A percentile compares a stretch with the other conserved stretches of the same genome.
phyloP scores from a whole-genome alignment of 2,113 vertebrate species.

The Trachemys scripta region DNA sequence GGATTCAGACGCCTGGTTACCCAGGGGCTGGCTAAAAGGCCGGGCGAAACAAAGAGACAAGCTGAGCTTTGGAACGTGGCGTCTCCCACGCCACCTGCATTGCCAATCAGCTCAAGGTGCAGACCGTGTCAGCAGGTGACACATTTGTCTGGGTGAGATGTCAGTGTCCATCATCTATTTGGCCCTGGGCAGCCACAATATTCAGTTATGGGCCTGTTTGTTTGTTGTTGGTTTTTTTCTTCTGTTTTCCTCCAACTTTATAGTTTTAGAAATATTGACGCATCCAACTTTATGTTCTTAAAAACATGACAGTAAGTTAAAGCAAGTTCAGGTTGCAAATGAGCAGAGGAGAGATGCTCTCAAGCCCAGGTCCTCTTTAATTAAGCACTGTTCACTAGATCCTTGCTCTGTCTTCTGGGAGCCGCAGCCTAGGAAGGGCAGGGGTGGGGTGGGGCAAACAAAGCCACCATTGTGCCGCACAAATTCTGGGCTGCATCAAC shows the following conservation, averaged over 20 bases:
- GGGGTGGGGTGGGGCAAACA: too few relatives aligned
- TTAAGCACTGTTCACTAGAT: too few relatives aligned
- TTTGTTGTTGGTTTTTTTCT: neutral
- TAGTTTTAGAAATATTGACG: fast-evolving
- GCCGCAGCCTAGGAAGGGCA: neutral
- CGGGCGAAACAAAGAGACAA: fast-evolving
- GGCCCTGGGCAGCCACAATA: fast-evolving
- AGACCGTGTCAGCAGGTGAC: fast-evolving
- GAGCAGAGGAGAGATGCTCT: fast-evolving
- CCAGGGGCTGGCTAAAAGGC: fast-evolving
- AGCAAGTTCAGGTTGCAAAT: neutral
- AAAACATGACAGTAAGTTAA: fast-evolving
- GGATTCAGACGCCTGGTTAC: fast-evolving
- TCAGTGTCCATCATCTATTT: fast-evolving
- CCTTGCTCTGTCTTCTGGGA: neutral
- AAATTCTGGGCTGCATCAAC: too few relatives aligned
- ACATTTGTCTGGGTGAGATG: fast-evolving
- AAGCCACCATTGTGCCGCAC: too few relatives aligned
- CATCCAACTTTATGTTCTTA: fast-evolving
- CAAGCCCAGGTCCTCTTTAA: neutral
- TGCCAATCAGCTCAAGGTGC: fast-evolving
- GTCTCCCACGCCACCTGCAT: fast-evolving
- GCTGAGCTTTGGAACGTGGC: fast-evolving
- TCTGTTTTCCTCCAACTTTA: neutral
- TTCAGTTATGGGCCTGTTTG: neutral